Base-by-base conservation (phyloP, 2,113 vertebrate species). In the Aptenodytes forsteri region DNA sequence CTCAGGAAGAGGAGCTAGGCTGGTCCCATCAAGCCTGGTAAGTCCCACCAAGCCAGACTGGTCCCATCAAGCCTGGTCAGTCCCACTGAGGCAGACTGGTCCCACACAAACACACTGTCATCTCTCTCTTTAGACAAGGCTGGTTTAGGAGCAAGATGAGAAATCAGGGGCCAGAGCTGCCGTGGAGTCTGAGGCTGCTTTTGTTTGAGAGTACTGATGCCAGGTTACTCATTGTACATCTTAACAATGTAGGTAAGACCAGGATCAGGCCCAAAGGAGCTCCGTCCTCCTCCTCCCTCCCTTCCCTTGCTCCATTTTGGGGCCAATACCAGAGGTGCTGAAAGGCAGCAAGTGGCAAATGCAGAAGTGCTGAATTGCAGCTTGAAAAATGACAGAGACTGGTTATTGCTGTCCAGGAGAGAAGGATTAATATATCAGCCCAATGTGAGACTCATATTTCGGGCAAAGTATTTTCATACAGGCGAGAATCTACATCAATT, bases 401-500 rank as follows among this genome's bases (percentile, higher is more conserved):
- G 73, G 96, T 95, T 89, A 97, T 76, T 85, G 70, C 75, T 96
- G 89, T 90, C 78, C 61, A 73, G 78, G 73, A 94, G 81, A 85
- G 90, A 76, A 85, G 66, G 73, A 95, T 97, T 95, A 94, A 96
- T 96, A 77, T 62, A 84, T 87, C 83, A 93, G 66, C 84, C 73
- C 93, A 90, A 23, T 2, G 23, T 29, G 50, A 86, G 56, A 46
- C 54, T 83, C 17, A 3, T 54, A 58, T 71, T 87, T 91, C 0
- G 11, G 46, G 86, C 80, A 87, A 73, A 87, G 66, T 46, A 40
- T 88, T 97, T 91, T 91, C 89, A 93, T 79, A 70, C 32, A 27
- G 83, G 32, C 1, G 11, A 96, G 80, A 89, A 94, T 89, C 91
- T 40, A 36, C 87, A 93, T 91, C 17, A 42, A 66, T 89, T 95